Conservation (phyloP, 2,113 vertebrate species). For the Entelurus aequoreus region DNA sequence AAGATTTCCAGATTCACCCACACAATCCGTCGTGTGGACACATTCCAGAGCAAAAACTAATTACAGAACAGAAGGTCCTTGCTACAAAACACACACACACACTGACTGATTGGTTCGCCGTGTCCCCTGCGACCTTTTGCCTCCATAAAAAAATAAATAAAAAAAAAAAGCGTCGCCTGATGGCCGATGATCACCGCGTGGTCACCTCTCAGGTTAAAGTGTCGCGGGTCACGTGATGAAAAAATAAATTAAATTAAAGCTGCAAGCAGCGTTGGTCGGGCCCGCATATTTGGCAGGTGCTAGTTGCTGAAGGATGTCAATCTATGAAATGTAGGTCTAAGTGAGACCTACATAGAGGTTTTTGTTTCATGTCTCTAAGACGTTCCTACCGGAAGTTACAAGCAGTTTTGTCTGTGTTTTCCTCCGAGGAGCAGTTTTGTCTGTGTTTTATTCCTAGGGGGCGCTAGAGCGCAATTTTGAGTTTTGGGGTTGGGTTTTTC, state of each 20-base stretch:
- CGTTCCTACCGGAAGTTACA: no score
- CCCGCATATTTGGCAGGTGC: no score
- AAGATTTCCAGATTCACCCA: constrained; percentile 53
- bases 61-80: constrained; percentile 64
- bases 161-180: constrained; percentile 11
- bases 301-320: no score
- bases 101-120: constrained; percentile 30
- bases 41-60: constrained; percentile 59
- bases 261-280: no score
- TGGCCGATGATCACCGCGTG: constrained; percentile 21
- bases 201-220: constrained; percentile 45
- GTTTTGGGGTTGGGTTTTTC: no score
- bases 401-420: no score
- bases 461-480: no score
- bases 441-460: no score
- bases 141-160: constrained; percentile 27
- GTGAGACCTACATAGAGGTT: no score
- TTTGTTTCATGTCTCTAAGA: no score
- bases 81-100: constrained; percentile 19
- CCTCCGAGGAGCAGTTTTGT: no score
- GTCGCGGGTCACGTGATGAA: constrained; percentile 31
- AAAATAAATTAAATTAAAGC: constrained; percentile 16
- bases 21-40: constrained; percentile 59
- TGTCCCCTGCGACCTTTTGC: constrained; percentile 32
- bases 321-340: no score